A percentile compares a stretch with the other conserved stretches of the same genome.
These are phyloP conservation scores for Chloebia gouldiae DNA, from an alignment of 2,113 vertebrate genomes.

Conservation along the genomic window DNA sequence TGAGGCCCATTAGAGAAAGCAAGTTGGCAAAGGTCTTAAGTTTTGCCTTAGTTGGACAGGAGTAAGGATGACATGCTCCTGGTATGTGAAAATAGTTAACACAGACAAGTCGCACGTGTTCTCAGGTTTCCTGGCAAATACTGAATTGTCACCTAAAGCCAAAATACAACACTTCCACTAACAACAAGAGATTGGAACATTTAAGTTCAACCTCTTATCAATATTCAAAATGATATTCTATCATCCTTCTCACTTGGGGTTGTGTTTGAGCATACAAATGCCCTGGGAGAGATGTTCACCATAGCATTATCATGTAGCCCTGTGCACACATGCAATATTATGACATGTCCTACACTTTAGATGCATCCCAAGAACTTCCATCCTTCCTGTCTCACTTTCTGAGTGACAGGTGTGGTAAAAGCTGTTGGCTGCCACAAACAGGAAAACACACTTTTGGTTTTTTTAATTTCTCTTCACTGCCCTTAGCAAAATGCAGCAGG, in stretches of 20 bases:
- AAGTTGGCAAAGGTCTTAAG: background rate
- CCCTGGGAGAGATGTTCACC: background rate
- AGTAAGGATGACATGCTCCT: background rate
- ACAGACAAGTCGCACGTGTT: rapidly evolving
- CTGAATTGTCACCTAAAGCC: background rate
- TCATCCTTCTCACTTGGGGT: background rate
- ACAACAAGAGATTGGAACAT: background rate
- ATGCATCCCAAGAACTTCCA: background rate
- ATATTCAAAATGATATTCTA: background rate
- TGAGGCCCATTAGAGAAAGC: background rate
- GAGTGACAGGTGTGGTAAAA: background rate
- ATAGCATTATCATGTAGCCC: background rate
- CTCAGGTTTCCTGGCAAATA: background rate
- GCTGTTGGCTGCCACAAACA: background rate
- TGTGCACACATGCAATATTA: background rate
- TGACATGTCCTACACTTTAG: background rate
- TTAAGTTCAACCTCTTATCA: background rate
- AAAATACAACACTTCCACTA: background rate
- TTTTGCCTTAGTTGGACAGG: background rate
- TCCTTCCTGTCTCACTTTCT: background rate
- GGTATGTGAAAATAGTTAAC: background rate
- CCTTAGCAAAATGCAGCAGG: background rate
- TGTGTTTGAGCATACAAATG: background rate
- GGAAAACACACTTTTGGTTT: background rate
- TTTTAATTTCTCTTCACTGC: background rate